phyloP scores from a whole-genome alignment of 2,888 invertebrate species.

The Lasius platythorax region DNA sequence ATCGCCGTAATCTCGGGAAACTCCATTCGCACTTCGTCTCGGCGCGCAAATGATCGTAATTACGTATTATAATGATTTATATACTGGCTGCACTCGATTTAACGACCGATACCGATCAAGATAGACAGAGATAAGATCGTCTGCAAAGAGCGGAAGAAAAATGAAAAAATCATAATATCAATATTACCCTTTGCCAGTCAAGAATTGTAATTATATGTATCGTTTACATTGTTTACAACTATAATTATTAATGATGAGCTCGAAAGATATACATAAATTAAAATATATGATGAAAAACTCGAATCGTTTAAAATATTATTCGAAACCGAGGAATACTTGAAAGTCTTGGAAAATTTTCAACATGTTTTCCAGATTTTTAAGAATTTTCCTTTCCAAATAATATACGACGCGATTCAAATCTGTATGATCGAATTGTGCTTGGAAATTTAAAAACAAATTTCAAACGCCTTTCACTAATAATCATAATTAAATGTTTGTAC shows the following conservation, averaged over 20 bases:
- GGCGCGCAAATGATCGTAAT: conserved; percentile 35
- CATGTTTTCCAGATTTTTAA: neutral
- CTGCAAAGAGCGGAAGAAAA: neutral
- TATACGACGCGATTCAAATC: neutral
- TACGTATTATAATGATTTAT: conserved; percentile 35
- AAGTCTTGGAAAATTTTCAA: neutral
- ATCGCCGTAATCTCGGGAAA: conserved; percentile 40
- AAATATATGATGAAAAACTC: neutral
- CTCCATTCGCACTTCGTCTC: conserved; percentile 42
- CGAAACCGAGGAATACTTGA: neutral
- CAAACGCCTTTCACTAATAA: neutral
- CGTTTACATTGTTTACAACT: neutral
- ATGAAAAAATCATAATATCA: neutral
- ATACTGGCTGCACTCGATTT: conserved; percentile 30
- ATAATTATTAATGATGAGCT: neutral
- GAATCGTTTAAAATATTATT: too few relatives aligned
- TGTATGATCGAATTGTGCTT: neutral
- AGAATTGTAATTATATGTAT: neutral
- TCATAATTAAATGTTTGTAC: neutral
- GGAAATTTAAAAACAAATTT: neutral
- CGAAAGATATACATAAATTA: neutral
- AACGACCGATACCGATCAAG: conserved; percentile 27
- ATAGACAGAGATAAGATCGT: conserved; percentile 12
- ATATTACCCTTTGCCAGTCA: neutral
- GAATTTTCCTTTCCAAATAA: neutral